Evolutionary conservation across 92 coral and sea anemone genomes (phyloP).

Genomic region (Actinernus sp.): DNA sequence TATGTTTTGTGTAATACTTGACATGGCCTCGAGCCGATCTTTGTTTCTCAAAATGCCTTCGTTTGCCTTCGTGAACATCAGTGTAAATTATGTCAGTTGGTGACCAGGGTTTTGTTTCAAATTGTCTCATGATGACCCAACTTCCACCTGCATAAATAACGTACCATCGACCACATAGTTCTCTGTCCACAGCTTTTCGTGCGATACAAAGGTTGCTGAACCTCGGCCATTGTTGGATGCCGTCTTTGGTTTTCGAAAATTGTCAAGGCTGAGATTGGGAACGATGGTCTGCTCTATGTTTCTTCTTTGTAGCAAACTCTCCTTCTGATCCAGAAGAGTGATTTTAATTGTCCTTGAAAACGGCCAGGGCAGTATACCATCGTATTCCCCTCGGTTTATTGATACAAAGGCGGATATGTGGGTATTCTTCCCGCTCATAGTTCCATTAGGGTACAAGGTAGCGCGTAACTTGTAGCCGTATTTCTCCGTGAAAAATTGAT

Average conservation of each 20-base stretch:
- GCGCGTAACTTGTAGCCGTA: slow-evolving; percentile 17
- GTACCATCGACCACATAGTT: slow-evolving; percentile 12
- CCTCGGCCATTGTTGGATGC: slow-evolving; percentile 5
- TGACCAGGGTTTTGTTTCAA: no score
- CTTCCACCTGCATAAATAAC: slow-evolving; percentile 5
- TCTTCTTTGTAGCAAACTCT: neutral
- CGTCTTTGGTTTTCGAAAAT: slow-evolving; percentile 11
- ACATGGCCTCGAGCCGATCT: no score
- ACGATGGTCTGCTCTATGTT: slow-evolving; percentile 8
- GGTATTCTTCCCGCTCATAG: neutral
- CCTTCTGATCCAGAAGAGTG: slow-evolving; percentile 23
- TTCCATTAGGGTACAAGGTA: neutral
- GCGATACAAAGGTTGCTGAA: slow-evolving; percentile 9
- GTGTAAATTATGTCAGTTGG: no score
- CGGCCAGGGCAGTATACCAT: slow-evolving; percentile 28
- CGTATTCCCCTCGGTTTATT: slow-evolving; percentile 23
- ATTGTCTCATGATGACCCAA: no score
- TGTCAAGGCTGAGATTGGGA: slow-evolving; percentile 2
- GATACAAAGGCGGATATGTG: slow-evolving; percentile 5
- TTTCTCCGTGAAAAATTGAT: slow-evolving; percentile 5
- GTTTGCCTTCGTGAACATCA: no score
- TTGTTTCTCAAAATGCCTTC: no score
- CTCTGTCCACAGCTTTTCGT: slow-evolving; percentile 8
- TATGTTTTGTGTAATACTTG: no score
- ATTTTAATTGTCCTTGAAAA: slow-evolving; percentile 13